A percentile compares a stretch with the other conserved stretches of the same genome.
Evolutionary conservation across 1,140 invertebrate genomes (phyloP).

Genomic region (Bombus superbus): DNA sequence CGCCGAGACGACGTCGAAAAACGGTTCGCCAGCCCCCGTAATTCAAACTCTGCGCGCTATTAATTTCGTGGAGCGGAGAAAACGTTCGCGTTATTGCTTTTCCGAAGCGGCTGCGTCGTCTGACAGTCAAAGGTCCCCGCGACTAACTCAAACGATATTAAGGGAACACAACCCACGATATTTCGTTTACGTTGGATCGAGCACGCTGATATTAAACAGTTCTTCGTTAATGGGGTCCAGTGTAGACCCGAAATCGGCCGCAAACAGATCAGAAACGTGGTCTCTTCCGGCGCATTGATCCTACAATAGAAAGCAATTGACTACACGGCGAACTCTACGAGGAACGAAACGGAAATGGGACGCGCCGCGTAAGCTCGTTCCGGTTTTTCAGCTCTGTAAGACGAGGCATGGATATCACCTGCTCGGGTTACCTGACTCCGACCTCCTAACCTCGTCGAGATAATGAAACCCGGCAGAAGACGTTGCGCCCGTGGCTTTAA

Average conservation of each 20-base stretch:
- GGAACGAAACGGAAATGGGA: conserved; percentile 58
- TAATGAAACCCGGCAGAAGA: conserved; percentile 50
- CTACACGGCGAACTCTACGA: conserved; percentile 35
- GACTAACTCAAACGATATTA: conserved; percentile 13
- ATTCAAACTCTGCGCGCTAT: conserved; percentile 6
- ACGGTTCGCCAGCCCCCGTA: neutral
- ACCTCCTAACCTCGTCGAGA: conserved; percentile 49
- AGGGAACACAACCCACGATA: neutral
- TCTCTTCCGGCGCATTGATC: conserved; percentile 31
- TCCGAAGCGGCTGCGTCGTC: neutral
- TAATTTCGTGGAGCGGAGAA: neutral
- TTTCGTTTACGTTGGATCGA: conserved; percentile 31
- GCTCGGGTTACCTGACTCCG: conserved; percentile 48
- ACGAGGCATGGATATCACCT: conserved; percentile 43
- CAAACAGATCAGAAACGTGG: conserved; percentile 69
- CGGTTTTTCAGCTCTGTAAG: conserved; percentile 55
- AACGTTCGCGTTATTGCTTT: neutral
- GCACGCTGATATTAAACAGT: conserved; percentile 64
- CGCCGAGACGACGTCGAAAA: neutral
- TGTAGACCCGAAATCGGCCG: conserved; percentile 35
- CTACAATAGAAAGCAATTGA: conserved; percentile 56
- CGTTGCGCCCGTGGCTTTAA: conserved; percentile 23
- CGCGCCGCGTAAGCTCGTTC: conserved; percentile 59
- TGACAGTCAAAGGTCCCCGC: neutral
- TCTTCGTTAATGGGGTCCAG: conserved; percentile 59